Evolutionary conservation across 2,113 vertebrate species (phyloP).

Genomic region (Pomatorhinus ruficollis): DNA sequence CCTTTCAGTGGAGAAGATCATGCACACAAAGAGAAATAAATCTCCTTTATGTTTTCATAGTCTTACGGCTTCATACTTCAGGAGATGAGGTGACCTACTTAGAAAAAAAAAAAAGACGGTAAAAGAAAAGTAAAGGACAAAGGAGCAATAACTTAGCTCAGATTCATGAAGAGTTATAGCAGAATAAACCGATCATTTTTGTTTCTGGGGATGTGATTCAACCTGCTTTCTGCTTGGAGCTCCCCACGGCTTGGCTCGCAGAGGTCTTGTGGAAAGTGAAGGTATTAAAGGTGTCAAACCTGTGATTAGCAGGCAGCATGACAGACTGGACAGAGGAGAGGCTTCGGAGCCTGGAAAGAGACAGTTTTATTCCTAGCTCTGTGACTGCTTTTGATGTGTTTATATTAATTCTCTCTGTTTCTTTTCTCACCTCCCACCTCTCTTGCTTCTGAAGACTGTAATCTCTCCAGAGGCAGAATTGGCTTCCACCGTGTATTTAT

Average conservation of each 20-base stretch:
- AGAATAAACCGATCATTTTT: neutral
- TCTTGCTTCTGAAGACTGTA: neutral
- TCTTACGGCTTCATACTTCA: constrained; percentile 51
- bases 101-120: neutral
- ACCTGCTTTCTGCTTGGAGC: neutral
- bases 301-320: neutral
- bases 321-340: neutral
- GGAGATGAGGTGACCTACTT: constrained; percentile 56
- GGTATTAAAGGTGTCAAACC: neutral
- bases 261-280: neutral
- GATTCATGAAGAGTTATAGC: neutral
- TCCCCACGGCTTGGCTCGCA: neutral
- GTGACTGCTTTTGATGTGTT: neutral
- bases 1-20: constrained; percentile 28
- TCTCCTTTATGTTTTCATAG: constrained; percentile 60
- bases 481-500: neutral
- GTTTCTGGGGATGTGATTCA: neutral
- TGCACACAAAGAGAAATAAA: constrained; percentile 45
- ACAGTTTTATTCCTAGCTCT: neutral
- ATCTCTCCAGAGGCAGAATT: neutral
- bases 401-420: neutral
- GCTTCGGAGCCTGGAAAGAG: neutral
- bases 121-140: constrained; percentile 60
- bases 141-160: constrained; percentile 16
- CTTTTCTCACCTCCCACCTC: constrained; percentile 17